These are phyloP conservation scores for Aphaenogaster floridana DNA, from an alignment of 1,140 invertebrate genomes.

Conservation along the genomic window DNA sequence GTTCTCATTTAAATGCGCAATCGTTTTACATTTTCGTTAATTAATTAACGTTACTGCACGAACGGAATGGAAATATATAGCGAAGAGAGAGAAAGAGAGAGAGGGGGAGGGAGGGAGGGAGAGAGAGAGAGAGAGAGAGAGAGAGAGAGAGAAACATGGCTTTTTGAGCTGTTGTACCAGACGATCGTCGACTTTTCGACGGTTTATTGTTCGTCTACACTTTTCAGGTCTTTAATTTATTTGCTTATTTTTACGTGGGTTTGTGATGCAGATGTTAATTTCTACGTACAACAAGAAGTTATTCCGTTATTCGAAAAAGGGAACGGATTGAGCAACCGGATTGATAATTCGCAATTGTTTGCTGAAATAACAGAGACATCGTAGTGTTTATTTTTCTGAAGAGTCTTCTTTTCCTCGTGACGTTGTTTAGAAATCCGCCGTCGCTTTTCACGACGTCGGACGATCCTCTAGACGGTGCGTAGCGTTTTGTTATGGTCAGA, in stretches of 20 bases:
- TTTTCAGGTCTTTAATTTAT: not conserved
- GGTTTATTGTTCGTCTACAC: not conserved
- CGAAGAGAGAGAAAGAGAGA: not conserved
- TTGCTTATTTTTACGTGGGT: not conserved
- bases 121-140: not conserved
- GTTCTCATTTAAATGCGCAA: constrained; percentile 33
- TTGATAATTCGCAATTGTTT: constrained; percentile 29
- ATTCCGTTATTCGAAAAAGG: not conserved
- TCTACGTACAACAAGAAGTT: not conserved
- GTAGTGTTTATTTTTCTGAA: constrained; percentile 20
- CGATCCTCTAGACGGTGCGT: constrained; percentile 42
- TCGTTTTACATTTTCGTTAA: constrained; percentile 3
- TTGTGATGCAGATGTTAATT: not conserved
- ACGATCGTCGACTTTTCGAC: not conserved
- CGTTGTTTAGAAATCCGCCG: not conserved
- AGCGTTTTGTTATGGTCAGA: constrained; percentile 82
- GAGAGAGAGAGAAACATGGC: not conserved
- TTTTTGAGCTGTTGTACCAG: not conserved
- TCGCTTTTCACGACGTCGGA: constrained; percentile 2
- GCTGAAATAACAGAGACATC: not conserved
- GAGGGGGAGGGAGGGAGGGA: not conserved
- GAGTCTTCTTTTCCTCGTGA: not conserved
- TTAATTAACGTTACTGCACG: constrained; percentile 28
- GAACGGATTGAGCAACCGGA: constrained; percentile 4
- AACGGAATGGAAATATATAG: not conserved